Conservation (phyloP, 2,888 invertebrate genomes). For the Rhingia rostrata region DNA sequence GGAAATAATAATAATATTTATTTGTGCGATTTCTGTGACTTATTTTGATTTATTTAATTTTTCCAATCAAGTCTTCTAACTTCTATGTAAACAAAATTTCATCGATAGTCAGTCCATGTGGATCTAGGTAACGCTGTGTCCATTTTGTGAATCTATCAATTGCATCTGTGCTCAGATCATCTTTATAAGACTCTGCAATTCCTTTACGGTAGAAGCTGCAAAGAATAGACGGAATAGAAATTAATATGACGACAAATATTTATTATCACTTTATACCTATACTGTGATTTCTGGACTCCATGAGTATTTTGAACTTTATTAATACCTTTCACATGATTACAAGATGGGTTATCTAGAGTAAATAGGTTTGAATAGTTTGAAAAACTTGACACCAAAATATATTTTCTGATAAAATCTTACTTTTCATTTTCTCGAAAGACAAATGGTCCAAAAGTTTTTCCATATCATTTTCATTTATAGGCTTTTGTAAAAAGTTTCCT, state of each 20-base stretch:
- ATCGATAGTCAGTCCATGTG: no score
- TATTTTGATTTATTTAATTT: no score
- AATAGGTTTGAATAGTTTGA: no score
- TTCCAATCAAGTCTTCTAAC: no score
- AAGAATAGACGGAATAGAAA: background rate
- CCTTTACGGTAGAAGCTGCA: conserved; percentile 80
- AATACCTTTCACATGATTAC: conserved; percentile 80
- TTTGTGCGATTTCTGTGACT: no score
- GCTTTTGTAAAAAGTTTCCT: conserved; percentile 77
- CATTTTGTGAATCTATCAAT: no score
- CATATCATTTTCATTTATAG: conserved; percentile 75
- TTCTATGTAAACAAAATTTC: no score
- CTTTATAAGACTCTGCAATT: conserved; percentile 80
- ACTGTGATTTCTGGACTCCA: conserved; percentile 79
- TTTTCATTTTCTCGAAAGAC: conserved; percentile 81
- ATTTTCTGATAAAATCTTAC: no score
- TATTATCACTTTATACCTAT: conserved; percentile 75
- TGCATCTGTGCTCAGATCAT: conserved; percentile 73
- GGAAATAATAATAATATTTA: no score
- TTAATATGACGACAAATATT: background rate
- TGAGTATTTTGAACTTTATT: conserved; percentile 80
- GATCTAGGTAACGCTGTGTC: no score
- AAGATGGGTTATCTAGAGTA: conserved; percentile 78
- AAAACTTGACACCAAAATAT: no score
- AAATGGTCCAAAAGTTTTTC: conserved; percentile 77